Conservation (phyloP, 2,888 invertebrate species). For the Diachrysia chrysitis region DNA sequence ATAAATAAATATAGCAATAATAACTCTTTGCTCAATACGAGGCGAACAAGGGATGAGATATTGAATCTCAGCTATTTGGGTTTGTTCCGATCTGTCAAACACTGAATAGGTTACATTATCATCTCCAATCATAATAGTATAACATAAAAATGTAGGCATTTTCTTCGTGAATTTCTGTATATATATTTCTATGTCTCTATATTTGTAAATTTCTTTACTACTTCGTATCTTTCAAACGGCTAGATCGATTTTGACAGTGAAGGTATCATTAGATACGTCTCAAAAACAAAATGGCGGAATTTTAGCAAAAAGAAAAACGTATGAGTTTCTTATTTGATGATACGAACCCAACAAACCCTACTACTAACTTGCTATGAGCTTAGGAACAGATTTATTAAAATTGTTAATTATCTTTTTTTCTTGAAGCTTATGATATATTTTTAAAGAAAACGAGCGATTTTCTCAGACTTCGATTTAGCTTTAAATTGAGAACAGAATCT, state of each 20-base stretch:
- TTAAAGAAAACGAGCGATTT: too few species aligned
- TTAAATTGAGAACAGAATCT: not conserved
- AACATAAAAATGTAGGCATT: not conserved
- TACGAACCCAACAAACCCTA: too few species aligned
- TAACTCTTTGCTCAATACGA: conserved; percentile 51
- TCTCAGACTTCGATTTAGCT: not conserved
- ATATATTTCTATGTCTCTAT: too few species aligned
- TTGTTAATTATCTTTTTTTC: too few species aligned
- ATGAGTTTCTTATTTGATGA: too few species aligned
- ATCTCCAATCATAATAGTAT: conserved; percentile 10
- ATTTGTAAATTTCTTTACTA: too few species aligned
- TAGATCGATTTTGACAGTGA: too few species aligned
- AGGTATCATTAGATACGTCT: too few species aligned
- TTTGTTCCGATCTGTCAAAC: conserved; percentile 41
- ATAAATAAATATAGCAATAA: conserved; percentile 53
- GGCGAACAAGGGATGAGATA: conserved; percentile 30
- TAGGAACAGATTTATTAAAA: not conserved
- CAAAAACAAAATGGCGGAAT: too few species aligned
- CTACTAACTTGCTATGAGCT: not conserved
- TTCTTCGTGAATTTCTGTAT: not conserved
- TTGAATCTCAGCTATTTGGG: conserved; percentile 52
- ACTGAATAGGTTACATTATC: conserved; percentile 25
- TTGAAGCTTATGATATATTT: too few species aligned
- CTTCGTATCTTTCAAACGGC: too few species aligned
- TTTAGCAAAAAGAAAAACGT: too few species aligned